Evolutionary conservation across 2,113 vertebrate genomes (phyloP).

Genomic region (Nansenia antarctica): DNA sequence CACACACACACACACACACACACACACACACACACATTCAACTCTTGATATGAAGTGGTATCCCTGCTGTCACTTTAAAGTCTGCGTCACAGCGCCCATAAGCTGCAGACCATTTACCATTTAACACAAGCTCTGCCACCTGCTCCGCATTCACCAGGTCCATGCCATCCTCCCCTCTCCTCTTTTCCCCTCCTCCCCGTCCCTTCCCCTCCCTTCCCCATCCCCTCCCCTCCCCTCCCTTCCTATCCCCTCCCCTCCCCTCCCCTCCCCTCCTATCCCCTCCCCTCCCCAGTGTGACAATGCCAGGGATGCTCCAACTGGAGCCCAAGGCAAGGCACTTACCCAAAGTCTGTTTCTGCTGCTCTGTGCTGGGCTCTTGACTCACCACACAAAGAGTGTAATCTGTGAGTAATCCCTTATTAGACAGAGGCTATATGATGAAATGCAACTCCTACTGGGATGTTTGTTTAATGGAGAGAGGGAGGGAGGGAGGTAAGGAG

Average conservation of each 20-base stretch:
- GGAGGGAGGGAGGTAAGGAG: neutral
- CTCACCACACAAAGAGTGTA: slow-evolving; percentile 38
- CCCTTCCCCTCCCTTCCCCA: slow-evolving; percentile 9
- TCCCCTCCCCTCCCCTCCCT: slow-evolving; percentile 9
- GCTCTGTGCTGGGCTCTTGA: neutral
- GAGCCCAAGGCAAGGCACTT: slow-evolving; percentile 42
- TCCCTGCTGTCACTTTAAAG: neutral
- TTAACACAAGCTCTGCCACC: slow-evolving; percentile 30
- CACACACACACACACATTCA: slow-evolving; percentile 5
- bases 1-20: neutral
- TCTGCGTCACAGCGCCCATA: slow-evolving; percentile 13
- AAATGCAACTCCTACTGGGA: slow-evolving; percentile 23
- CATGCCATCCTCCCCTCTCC: slow-evolving; percentile 18
- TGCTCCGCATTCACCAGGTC: neutral
- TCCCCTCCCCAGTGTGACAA: too few species aligned
- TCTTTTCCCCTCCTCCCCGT: slow-evolving; percentile 15
- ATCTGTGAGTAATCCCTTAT: slow-evolving; percentile 38
- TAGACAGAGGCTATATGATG: slow-evolving; percentile 36
- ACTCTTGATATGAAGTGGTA: neutral
- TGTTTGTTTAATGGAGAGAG: slow-evolving; percentile 23
- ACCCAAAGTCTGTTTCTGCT: neutral
- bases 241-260: neutral
- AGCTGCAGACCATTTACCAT: slow-evolving; percentile 20
- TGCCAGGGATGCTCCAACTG: slow-evolving; percentile 31
- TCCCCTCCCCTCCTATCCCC: slow-evolving; percentile 13